Evolutionary conservation across 2,113 vertebrate genomes (phyloP).

Genomic region (Daboia siamensis): DNA sequence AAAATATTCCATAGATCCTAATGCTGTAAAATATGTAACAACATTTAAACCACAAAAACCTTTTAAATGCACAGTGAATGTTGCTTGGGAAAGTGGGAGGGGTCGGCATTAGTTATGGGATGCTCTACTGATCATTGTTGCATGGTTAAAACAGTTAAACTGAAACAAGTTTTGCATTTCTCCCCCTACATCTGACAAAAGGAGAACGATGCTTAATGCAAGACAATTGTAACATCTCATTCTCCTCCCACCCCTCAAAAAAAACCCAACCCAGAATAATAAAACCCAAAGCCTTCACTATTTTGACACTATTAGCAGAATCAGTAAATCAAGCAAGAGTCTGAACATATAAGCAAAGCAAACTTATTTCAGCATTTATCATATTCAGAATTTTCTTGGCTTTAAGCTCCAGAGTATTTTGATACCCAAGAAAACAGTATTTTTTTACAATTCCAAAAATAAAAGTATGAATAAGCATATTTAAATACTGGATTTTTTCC

Average conservation of each 20-base stretch:
- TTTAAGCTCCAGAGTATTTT: not conserved
- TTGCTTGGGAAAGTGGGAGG: conserved; percentile 64
- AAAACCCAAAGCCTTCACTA: not conserved
- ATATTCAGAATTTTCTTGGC: conserved; percentile 14
- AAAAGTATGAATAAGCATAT: not conserved
- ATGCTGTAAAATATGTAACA: conserved; percentile 98
- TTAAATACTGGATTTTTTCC: not conserved
- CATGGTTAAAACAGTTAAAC: conserved; percentile 65
- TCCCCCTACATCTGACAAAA: conserved; percentile 39
- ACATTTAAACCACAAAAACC: conserved; percentile 91
- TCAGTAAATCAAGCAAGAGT: conserved; percentile 30
- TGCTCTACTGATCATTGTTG: conserved; percentile 58
- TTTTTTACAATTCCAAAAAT: not conserved
- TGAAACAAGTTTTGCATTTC: conserved; percentile 59
- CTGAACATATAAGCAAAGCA: conserved; percentile 11
- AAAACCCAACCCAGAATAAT: not conserved
- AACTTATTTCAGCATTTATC: conserved; percentile 25
- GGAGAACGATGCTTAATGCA: conserved; percentile 58
- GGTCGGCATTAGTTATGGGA: conserved; percentile 70
- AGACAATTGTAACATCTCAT: conserved; percentile 47
- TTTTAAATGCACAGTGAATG: conserved; percentile 79
- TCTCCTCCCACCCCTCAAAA: conserved; percentile 2
- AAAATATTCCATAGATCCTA: conserved; percentile 97
- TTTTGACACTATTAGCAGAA: conserved; percentile 28
- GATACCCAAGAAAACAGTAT: conserved; percentile 1